Percentiles rank a stretch among this genome's conserved stretches.
Evolutionary conservation across 2,113 vertebrate genomes (phyloP).

Genomic region (Brienomyrus longianalis): DNA sequence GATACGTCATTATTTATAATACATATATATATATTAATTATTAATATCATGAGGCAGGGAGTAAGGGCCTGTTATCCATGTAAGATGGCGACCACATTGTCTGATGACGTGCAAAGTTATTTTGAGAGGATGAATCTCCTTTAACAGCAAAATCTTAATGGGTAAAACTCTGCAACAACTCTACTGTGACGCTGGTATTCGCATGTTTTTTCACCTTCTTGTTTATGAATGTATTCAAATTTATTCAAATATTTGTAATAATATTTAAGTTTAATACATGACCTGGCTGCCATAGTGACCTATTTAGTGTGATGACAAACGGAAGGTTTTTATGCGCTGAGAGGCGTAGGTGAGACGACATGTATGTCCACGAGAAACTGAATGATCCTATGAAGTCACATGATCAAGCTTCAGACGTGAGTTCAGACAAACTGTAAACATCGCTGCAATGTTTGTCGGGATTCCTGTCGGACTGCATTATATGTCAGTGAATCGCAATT

Average conservation of each 20-base stretch:
- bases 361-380: neutral
- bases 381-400: neutral
- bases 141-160: neutral
- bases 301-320: neutral
- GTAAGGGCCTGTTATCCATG: neutral
- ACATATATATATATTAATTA: neutral
- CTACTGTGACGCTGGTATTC: neutral
- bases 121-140: neutral
- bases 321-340: neutral
- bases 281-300: neutral
- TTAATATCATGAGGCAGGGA: neutral
- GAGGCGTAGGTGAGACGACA: neutral
- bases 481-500: neutral
- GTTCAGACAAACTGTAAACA: neutral
- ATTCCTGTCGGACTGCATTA: neutral
- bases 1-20: neutral
- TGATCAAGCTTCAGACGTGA: neutral
- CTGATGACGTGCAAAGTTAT: neutral
- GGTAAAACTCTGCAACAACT: neutral
- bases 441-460: neutral
- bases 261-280: neutral
- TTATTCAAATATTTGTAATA: neutral
- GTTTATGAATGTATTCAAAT: neutral
- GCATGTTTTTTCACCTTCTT: neutral
- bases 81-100: neutral